Conservation (phyloP, 2,113 vertebrate genomes). For the Sinosuthora webbiana region DNA sequence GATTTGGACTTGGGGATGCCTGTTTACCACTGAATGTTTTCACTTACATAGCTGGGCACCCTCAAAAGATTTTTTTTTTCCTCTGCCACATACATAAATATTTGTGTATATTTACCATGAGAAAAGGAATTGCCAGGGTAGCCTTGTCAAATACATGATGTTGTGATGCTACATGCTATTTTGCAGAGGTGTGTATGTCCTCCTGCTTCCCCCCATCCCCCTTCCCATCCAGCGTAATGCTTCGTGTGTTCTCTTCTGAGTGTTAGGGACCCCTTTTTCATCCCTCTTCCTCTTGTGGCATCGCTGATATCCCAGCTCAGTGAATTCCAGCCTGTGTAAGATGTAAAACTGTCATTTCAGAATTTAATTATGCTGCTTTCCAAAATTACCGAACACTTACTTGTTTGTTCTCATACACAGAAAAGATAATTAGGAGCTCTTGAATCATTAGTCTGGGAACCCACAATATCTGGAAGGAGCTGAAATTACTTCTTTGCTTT, state of each 20-base stretch:
- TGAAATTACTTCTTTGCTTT: conserved; percentile 12
- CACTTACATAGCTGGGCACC: neutral
- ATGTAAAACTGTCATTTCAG: conserved; percentile 24
- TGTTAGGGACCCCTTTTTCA: neutral
- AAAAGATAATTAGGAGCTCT: conserved; percentile 34
- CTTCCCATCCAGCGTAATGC: fast-evolving
- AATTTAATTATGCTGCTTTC: conserved; percentile 38
- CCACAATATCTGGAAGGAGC: neutral
- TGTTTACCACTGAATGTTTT: neutral
- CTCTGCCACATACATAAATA: neutral
- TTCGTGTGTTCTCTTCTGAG: neutral
- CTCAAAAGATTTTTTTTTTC: neutral
- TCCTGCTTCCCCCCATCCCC: neutral
- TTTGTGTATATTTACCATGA: neutral
- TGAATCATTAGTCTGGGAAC: conserved; percentile 37
- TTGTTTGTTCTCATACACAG: conserved; percentile 38
- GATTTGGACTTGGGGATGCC: neutral
- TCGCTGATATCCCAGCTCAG: neutral
- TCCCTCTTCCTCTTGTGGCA: neutral
- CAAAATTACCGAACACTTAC: conserved; percentile 21
- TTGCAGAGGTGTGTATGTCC: neutral
- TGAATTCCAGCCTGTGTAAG: neutral
- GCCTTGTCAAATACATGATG: neutral
- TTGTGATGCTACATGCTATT: neutral
- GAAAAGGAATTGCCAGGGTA: neutral